phyloP scores from a whole-genome alignment of 1,140 invertebrate genomes.

The Riptortus pedestris region DNA sequence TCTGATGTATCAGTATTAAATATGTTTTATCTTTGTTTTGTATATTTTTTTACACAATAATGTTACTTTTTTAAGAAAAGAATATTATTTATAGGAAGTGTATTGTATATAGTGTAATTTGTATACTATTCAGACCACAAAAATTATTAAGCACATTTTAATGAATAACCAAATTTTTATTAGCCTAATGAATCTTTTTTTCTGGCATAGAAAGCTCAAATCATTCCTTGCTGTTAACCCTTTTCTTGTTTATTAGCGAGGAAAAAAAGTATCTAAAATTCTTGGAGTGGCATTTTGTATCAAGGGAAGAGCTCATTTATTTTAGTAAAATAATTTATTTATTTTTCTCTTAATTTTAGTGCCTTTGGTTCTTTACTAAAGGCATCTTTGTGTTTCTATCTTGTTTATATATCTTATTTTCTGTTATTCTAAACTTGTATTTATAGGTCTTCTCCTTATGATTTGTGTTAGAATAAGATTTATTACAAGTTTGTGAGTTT shows the following conservation, averaged over 20 bases:
- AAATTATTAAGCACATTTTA: not conserved
- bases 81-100: not conserved
- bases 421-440: no score
- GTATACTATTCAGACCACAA: not conserved
- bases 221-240: slow-evolving; percentile 1
- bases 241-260: not conserved
- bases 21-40: not conserved
- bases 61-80: not conserved
- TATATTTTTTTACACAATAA: not conserved
- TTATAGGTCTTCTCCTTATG: no score
- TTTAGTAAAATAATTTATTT: slow-evolving; percentile 9
- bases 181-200: not conserved
- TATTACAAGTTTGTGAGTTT: no score
- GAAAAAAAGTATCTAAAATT: not conserved
- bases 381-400: no score
- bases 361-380: no score
- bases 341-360: no score
- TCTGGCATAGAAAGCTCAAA: not conserved
- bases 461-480: no score
- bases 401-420: no score
- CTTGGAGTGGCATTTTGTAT: not conserved
- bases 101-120: not conserved
- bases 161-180: not conserved
- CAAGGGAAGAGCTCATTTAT: slow-evolving; percentile 14
- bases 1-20: slow-evolving; percentile 6